Evolutionary conservation across 2,888 invertebrate genomes (phyloP), one percentile per base, ranked within the genome.

Genomic region (Epiblema foenella): DNA sequence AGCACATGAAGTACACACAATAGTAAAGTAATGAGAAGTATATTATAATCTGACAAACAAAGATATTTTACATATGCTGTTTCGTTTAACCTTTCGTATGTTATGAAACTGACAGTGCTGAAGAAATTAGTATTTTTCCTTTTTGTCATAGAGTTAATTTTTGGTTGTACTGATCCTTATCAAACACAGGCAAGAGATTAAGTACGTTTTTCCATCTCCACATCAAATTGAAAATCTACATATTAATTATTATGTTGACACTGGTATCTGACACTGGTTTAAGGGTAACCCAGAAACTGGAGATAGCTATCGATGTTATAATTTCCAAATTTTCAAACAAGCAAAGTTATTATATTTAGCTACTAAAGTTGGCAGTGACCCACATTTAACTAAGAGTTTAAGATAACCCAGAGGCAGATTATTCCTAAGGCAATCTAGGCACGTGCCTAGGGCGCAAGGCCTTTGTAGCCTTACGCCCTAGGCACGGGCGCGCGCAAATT

Each of bases 281-380:
- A 46, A 46, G 15, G n/a, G 7, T 46, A 46, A 46, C n/a, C 1
- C 7, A 46, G 15, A 46, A 46, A 46, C 46, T n/a, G n/a, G 46
- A n/a, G n/a, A 46, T 8, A 46, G 8, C 5, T 7, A 42, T 15
- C 12, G 12, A 15, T 17, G 1, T 8, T 33, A 57, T 37, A 33
- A n/a, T 57, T 57, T n/a, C n/a, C 29, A 24, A 33, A 5, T 33
- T 33, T 33, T 33, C 33, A 5, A 33, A 8, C 33, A 33, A 2
- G 33, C 33, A 33, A 24, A 24, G 33, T 33, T 33, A 33, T 17
- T 24, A 12, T 37, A 37, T 15, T 20, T 37, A 37, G 18, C 37
- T n/a, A 54, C 7, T 8, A 4, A 51, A 37, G 54, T 54, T 65
- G 64, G 64, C 64, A 64, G 64, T 54, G 65, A 56, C 24, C 7